Evolutionary conservation across 2,888 invertebrate species (phyloP).

Genomic region (Nematopogon swammerdamellus): DNA sequence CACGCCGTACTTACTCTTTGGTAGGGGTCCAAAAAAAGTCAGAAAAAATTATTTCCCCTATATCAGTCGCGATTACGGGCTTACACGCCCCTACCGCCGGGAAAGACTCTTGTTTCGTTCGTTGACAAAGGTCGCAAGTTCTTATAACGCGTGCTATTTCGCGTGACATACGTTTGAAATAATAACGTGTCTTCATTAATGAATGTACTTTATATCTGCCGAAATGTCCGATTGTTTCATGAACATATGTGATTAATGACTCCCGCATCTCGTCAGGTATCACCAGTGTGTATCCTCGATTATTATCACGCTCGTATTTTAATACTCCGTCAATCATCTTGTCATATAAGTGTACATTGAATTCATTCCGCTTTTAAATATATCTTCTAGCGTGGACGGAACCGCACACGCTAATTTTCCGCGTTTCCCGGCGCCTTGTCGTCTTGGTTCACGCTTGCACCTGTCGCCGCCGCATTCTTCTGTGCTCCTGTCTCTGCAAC

Average conservation of each 20-base stretch:
- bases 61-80: neutral
- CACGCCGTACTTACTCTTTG: neutral
- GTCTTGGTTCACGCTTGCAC: too few species aligned
- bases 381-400: too few species aligned
- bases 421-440: too few species aligned
- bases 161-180: neutral
- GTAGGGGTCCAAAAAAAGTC: neutral
- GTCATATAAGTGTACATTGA: too few species aligned
- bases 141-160: constrained; percentile 3
- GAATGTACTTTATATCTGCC: neutral
- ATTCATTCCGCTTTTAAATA: too few species aligned
- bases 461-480: too few species aligned
- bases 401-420: too few species aligned
- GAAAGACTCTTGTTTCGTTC: constrained; percentile 3
- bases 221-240: constrained; percentile 6
- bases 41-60: neutral
- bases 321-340: too few species aligned
- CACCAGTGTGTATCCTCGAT: neutral
- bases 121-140: constrained; percentile 7
- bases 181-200: too few species aligned
- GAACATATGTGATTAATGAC: neutral
- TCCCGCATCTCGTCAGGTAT: neutral
- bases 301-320: too few species aligned
- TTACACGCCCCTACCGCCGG: constrained; percentile 2
- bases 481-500: too few species aligned